phyloP scores from a whole-genome alignment of 2,797 vertebrate species.

The Coregonus sp. region DNA sequence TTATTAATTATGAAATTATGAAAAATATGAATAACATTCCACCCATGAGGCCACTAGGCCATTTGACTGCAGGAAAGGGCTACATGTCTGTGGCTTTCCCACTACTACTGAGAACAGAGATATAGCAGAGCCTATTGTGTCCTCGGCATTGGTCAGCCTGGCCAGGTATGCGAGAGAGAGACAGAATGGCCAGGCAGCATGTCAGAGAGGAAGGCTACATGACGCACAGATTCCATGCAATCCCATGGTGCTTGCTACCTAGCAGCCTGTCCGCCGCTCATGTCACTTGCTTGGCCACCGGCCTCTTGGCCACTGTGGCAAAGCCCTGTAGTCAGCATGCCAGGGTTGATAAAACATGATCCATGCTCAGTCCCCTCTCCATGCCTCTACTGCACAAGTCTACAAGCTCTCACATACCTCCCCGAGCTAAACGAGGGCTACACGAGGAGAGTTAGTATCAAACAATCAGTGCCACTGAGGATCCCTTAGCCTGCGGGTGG shows the following conservation, averaged over 20 bases:
- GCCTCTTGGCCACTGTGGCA: slow-evolving; percentile 31
- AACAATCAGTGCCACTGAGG: slow-evolving; percentile 26
- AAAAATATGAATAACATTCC: too few species aligned
- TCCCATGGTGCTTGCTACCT: slow-evolving; percentile 4
- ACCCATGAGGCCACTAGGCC: too few species aligned
- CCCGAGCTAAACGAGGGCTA: slow-evolving; percentile 51
- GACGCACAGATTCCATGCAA: background rate
- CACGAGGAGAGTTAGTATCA: slow-evolving; percentile 48
- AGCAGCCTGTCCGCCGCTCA: slow-evolving; percentile 13
- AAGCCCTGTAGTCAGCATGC: slow-evolving; percentile 44
- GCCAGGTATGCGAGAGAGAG: background rate
- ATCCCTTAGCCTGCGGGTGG: slow-evolving; percentile 4
- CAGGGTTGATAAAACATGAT: slow-evolving; percentile 59
- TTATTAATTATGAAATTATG: too few species aligned
- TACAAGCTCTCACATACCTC: slow-evolving; percentile 57
- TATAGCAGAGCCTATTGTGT: background rate
- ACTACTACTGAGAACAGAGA: background rate
- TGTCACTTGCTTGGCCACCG: slow-evolving; percentile 12
- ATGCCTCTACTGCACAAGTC: slow-evolving; percentile 31
- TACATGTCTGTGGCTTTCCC: background rate
- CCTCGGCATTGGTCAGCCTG: background rate
- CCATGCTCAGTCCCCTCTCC: slow-evolving; percentile 39
- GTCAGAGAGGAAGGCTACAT: background rate
- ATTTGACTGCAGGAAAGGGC: too few species aligned
- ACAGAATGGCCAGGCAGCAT: background rate